Base-by-base conservation (phyloP, 2,888 invertebrate genomes). In the Hoplodrina blanda region DNA sequence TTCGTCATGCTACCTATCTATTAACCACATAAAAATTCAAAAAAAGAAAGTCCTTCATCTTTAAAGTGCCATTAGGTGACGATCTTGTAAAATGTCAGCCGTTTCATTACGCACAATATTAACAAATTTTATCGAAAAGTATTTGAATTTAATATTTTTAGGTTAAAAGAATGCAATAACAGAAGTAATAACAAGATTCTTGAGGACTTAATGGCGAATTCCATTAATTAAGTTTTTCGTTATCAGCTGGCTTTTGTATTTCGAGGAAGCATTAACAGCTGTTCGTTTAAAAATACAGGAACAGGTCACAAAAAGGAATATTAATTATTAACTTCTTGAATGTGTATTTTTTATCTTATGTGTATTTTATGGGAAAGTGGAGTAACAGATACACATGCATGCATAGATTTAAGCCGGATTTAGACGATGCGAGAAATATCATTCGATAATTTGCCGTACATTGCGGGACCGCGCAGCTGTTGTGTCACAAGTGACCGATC, bases 201-300 rank as follows among this genome's bases (percentile, higher is more conserved):
- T 56, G n/a, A 19, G 13, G 63, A 15, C 53, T 17, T 17, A 72
- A 66, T 55, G 74, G 59, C 46, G 54, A 69, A 77, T 74, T 69
- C 64, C 4, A 25, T 61, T 68, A 61, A 68, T 69, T 64, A 59
- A n/a, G 20, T 78, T 66, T 74, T 6, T 70, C 66, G 54, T n/a
- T 17, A 17, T n/a, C 30, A 15, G 50, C 15, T 61, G 63, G 63
- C 80, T 75, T 66, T 66, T 57, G 55, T 57, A 4, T 75, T 78
- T 80, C 80, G 46, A 30, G 20, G 78, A 78, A 75, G 6, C 4
- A 1, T 0, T 10, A 5, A 20, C 78, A 78, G 70, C 80, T 78
- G 80, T 33, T 25, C 1, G 52, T 67, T 63, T n/a, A 25, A 57
- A 74, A 76, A 33, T 57, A 57, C 50, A 46, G 60, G 25, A 52